A percentile compares a stretch with the other conserved stretches of the same genome.
phyloP scores from a whole-genome alignment of 1,140 invertebrate species.

The Leptinotarsa undecemlineata region DNA sequence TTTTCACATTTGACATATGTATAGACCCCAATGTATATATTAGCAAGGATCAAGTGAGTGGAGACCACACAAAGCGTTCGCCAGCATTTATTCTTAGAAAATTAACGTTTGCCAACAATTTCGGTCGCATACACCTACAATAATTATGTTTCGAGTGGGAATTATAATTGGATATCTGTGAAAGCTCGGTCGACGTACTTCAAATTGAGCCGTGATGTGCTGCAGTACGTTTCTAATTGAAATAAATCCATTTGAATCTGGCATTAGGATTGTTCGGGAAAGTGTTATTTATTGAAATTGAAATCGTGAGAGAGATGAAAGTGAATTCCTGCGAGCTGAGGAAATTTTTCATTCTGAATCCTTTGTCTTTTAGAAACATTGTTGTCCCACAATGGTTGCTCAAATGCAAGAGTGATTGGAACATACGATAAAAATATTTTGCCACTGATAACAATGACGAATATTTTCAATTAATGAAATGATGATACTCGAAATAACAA shows the following conservation, averaged over 20 bases:
- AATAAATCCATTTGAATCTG: not conserved
- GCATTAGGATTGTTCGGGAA: not conserved
- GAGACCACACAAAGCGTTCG: constrained; percentile 24
- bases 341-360: no score
- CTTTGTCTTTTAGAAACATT: no score
- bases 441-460: no score
- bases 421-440: no score
- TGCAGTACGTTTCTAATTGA: not conserved
- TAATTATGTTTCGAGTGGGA: constrained; percentile 7
- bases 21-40: constrained; percentile 28
- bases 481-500: no score
- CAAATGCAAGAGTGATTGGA: no score
- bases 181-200: not conserved
- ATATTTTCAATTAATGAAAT: no score
- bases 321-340: not conserved
- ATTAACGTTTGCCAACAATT: constrained; percentile 21
- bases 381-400: no score
- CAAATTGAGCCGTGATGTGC: constrained; percentile 1
- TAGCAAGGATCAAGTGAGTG: constrained; percentile 15
- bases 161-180: not conserved
- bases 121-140: constrained; percentile 2
- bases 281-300: not conserved
- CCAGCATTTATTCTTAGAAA: constrained; percentile 17
- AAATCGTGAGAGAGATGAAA: not conserved
- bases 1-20: constrained; percentile 26